These are phyloP conservation scores for Tetrao urogallus DNA, from an alignment of 2,113 vertebrate species.

Conservation along the genomic window DNA sequence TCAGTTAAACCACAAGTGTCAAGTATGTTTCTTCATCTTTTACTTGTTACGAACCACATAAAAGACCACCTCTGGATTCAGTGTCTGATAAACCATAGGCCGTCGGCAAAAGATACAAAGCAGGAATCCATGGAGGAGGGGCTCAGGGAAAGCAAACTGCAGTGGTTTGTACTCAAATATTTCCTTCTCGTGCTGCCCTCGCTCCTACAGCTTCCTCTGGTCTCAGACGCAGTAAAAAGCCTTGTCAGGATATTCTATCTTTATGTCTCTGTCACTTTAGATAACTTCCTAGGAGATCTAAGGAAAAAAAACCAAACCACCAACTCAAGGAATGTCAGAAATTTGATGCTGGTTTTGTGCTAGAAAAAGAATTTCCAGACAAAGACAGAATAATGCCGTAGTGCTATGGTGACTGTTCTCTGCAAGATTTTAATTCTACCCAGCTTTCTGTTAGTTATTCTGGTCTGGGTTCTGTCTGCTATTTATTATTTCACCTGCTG, in stretches of 20 bases:
- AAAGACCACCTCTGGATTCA: background rate
- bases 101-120: background rate
- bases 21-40: background rate
- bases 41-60: background rate
- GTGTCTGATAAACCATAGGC: background rate
- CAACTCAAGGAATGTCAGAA: background rate
- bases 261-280: background rate
- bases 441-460: background rate
- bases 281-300: background rate
- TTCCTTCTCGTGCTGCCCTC: background rate
- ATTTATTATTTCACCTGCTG: background rate
- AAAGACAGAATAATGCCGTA: background rate
- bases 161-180: background rate
- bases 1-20: conserved; percentile 24
- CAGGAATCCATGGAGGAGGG: background rate
- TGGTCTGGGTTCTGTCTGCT: background rate
- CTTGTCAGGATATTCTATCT: conserved; percentile 1
- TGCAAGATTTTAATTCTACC: background rate
- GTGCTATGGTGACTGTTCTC: background rate
- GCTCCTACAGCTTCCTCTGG: background rate
- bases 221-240: background rate
- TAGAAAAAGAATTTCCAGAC: background rate
- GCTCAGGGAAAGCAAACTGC: background rate
- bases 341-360: background rate
- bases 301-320: background rate